These are phyloP conservation scores for Harpagoxenus sublaevis DNA, from an alignment of 2,888 invertebrate species.

Conservation along the genomic window DNA sequence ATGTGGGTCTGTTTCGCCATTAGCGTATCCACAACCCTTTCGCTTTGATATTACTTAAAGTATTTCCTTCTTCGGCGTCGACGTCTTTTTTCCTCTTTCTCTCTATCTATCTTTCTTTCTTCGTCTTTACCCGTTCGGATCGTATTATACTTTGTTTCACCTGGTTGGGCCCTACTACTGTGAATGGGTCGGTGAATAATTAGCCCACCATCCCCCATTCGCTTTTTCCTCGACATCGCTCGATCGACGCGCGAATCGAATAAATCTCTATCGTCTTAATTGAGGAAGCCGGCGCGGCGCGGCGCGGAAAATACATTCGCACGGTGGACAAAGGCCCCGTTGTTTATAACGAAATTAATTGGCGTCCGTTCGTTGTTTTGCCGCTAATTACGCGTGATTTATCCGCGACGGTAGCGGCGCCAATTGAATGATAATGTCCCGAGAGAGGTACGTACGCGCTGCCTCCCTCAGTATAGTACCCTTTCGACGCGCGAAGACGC, in stretches of 20 bases:
- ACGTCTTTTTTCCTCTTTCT: neutral
- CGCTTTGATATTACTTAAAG: slow-evolving; percentile 59
- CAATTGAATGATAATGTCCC: slow-evolving; percentile 53
- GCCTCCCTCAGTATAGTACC: neutral
- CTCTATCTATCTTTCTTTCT: neutral
- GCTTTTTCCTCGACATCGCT: slow-evolving; percentile 2
- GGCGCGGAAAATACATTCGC: slow-evolving; percentile 59
- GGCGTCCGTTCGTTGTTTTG: slow-evolving; percentile 40
- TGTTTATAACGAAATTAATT: slow-evolving; percentile 62
- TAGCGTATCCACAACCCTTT: slow-evolving; percentile 36
- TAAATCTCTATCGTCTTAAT: slow-evolving; percentile 66
- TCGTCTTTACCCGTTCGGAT: neutral
- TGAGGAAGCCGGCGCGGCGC: slow-evolving; percentile 62
- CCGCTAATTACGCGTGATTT: slow-evolving; percentile 55
- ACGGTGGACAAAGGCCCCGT: slow-evolving; percentile 51
- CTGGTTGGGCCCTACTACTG: neutral
- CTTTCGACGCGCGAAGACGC: slow-evolving; percentile 37
- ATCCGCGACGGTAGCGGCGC: slow-evolving; percentile 44
- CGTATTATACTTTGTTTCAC: slow-evolving; percentile 14
- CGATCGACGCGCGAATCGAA: slow-evolving; percentile 64
- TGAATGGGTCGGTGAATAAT: slow-evolving; percentile 69
- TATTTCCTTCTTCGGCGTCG: slow-evolving; percentile 32
- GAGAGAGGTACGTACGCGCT: neutral
- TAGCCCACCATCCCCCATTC: slow-evolving; percentile 42
- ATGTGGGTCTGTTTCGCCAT: slow-evolving; percentile 43